A percentile compares a stretch with the other conserved stretches of the same genome.
phyloP scores from a whole-genome alignment of 2,888 invertebrate species.

The Andrena marginata region DNA sequence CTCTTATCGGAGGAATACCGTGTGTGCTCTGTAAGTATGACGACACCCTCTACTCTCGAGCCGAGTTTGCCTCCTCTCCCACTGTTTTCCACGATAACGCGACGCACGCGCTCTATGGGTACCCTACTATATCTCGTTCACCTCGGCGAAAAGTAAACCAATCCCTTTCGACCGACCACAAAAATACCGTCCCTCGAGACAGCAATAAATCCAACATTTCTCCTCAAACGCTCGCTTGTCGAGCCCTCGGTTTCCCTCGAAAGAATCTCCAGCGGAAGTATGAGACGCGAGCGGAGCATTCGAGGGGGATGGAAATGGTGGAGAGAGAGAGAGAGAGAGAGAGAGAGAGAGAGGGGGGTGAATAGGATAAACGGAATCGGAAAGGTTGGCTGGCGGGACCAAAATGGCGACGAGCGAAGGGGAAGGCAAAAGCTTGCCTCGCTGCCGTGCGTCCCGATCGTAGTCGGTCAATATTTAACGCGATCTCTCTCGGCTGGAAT shows the following conservation, averaged over 20 bases:
- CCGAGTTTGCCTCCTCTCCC: constrained; percentile 41
- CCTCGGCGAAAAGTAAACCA: constrained; percentile 31
- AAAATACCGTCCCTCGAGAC: not conserved
- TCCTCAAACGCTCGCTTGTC: not conserved
- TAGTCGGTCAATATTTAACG: constrained; percentile 75
- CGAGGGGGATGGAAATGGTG: not conserved
- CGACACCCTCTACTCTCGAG: constrained; percentile 73
- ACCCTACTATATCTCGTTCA: constrained; percentile 16
- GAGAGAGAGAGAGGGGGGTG: too few relatives aligned
- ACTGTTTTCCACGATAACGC: constrained; percentile 72
- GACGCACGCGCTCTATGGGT: constrained; percentile 1
- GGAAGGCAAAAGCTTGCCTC: not conserved
- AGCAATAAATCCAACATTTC: constrained; percentile 5
- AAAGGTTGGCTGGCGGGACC: not conserved
- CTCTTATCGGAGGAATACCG: constrained; percentile 78
- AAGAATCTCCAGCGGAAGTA: not conserved
- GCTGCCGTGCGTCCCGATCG: constrained; percentile 39
- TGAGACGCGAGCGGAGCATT: not conserved
- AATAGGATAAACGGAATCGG: not conserved
- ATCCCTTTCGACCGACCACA: constrained; percentile 6
- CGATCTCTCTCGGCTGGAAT: constrained; percentile 61
- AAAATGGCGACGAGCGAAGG: constrained; percentile 32
- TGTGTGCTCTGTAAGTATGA: constrained; percentile 81
- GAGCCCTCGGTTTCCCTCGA: not conserved
- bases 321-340: too few relatives aligned